Base-by-base conservation (phyloP, 1,140 invertebrate species). In the Artemia franciscana region DNA sequence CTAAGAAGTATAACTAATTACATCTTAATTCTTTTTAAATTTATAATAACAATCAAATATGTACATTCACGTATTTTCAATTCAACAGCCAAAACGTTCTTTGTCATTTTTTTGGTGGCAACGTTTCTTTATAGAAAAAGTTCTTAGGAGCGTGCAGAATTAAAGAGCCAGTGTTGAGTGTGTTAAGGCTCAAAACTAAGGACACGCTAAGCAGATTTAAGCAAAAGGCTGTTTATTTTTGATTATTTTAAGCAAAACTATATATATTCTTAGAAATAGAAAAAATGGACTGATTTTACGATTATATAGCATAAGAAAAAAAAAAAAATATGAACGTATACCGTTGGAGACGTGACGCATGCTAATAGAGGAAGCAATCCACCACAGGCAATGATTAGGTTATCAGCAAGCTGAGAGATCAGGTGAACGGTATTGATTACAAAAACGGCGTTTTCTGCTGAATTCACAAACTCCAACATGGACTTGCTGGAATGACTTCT, bases 361-460 rank as follows among this genome's bases (percentile, higher is more conserved):
- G 96, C 95, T 60, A 99, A 76, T 15, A 99, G 77, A 5, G 95
- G 95, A 64, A 99, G 77, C 18, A 99, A 77, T 30, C 96, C 96
- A 57, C 96, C 96, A 73, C 93, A 98, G 59, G 95, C 94, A 66
- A 98, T 98, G 67, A 98, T 97, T 59, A 99, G 79, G 77, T 97
- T 98, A 74, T 99, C 96, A 18, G 92, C 88, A 62, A 99, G 78
- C 76, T 99, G 95, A 5, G 93, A 98, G 71, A 99, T 96, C 69
- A 99, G 79, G 76, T 99, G 95, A 59, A 98, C 92, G 0, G 94
- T 95, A 75, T 99, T 99, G 9, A 98, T 91, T 64, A 98, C 93
- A 75, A 98, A 99, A 65, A 98, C 94, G 63, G 92, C 91, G 76
- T 97, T 97, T 71, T 97, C 92, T 69, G 85, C 86, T 74, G 86